These are phyloP conservation scores for Harpagifer antarcticus DNA, from an alignment of 2,797 vertebrate species.

Conservation along the genomic window DNA sequence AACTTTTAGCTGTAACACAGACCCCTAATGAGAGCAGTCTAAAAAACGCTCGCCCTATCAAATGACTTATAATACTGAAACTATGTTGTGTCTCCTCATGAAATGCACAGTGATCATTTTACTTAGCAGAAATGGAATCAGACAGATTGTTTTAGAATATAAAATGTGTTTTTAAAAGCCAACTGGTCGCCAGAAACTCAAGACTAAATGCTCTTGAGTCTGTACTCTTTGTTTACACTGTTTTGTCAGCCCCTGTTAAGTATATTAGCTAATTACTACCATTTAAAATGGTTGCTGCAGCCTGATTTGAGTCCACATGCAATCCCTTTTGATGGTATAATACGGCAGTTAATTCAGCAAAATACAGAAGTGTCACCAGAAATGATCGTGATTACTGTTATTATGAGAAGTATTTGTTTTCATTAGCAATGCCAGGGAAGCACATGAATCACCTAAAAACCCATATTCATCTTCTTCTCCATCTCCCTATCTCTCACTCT, in stretches of 20 bases:
- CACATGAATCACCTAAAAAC: conserved; percentile 64
- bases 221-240: conserved; percentile 5
- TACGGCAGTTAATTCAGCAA: conserved; percentile 37
- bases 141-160: conserved; percentile 1
- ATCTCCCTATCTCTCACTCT: conserved; percentile 44
- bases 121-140: background rate
- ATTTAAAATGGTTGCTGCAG: conserved; percentile 2
- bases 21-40: background rate
- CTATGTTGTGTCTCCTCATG: background rate
- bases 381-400: conserved; percentile 56
- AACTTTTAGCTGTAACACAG: background rate
- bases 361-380: conserved; percentile 48
- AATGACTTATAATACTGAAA: background rate
- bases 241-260: background rate
- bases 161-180: background rate
- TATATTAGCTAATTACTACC: background rate
- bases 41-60: conserved; percentile 2
- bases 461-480: conserved; percentile 60
- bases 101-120: background rate
- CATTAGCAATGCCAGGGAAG: conserved; percentile 52
- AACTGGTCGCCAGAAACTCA: background rate
- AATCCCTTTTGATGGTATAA: conserved; percentile 17
- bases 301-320: conserved; percentile 1
- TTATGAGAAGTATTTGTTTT: conserved; percentile 54
- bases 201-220: conserved; percentile 1